Percentiles rank a stretch among this genome's conserved stretches.
Conservation (phyloP, 2,888 invertebrate species). For the Metalampra italica region DNA sequence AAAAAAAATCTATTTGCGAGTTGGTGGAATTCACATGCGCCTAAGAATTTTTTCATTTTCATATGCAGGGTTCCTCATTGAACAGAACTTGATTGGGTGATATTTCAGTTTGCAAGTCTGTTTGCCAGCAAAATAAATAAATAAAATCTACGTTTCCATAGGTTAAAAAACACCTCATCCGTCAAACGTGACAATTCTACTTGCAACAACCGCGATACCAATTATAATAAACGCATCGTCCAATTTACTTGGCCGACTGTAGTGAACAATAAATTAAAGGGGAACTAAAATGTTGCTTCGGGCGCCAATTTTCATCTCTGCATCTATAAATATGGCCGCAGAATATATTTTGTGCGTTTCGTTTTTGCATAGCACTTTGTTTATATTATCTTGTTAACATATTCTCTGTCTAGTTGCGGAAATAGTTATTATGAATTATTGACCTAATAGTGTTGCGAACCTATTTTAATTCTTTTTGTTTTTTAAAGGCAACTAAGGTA, state of each 20-base stretch:
- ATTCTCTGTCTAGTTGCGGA: constrained; percentile 31
- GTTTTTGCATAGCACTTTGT: constrained; percentile 11
- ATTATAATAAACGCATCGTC: constrained; percentile 32
- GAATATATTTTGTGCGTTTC: constrained; percentile 22
- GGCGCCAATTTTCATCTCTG: constrained; percentile 48
- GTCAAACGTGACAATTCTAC: constrained; percentile 15
- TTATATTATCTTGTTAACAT: constrained; percentile 48
- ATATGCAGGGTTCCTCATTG: no score
- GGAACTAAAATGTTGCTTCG: constrained; percentile 46
- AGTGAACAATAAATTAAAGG: constrained; percentile 50
- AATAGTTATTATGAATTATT: constrained; percentile 21
- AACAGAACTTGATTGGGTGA: no score
- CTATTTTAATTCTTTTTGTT: no score
- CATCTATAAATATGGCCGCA: constrained; percentile 44
- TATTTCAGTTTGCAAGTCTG: no score
- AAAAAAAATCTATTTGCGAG: no score
- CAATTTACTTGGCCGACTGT: constrained; percentile 37
- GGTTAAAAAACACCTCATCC: constrained; percentile 12
- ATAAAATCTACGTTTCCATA: no score
- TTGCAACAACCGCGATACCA: constrained; percentile 14
- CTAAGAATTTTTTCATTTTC: no score
- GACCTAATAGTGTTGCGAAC: background rate
- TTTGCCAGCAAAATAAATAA: no score
- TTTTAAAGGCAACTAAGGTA: no score
- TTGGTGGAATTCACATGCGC: no score